Evolutionary conservation across 2,888 invertebrate species (phyloP).

Genomic region (Trisateles emortualis): DNA sequence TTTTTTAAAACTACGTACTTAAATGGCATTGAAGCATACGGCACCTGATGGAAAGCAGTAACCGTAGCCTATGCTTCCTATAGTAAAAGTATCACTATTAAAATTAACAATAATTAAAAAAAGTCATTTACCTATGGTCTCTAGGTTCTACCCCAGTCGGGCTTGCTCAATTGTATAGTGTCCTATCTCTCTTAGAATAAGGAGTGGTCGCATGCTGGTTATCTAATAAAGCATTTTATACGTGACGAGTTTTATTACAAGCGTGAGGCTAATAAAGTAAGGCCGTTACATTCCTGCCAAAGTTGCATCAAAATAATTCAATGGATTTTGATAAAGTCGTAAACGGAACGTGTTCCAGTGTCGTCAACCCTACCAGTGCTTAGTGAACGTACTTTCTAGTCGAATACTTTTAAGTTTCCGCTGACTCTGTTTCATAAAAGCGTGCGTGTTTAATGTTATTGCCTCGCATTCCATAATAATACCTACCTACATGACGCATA

Average conservation of each 20-base stretch:
- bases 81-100: too few species aligned
- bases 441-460: slow-evolving; percentile 13
- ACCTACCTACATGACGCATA: too few species aligned
- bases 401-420: slow-evolving; percentile 20
- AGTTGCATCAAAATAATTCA: slow-evolving; percentile 61
- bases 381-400: slow-evolving; percentile 14
- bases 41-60: too few species aligned
- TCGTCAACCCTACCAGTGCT: slow-evolving; percentile 21
- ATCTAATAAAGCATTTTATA: slow-evolving; percentile 45
- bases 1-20: too few species aligned
- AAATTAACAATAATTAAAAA: too few species aligned
- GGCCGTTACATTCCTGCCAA: slow-evolving; percentile 51
- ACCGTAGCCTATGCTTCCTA: too few species aligned
- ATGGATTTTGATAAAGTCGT: slow-evolving; percentile 55
- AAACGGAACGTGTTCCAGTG: slow-evolving; percentile 37
- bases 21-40: too few species aligned
- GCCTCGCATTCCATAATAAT: neutral
- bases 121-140: too few species aligned
- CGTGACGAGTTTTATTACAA: slow-evolving; percentile 52
- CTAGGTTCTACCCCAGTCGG: too few species aligned
- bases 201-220: slow-evolving; percentile 18
- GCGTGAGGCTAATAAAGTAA: slow-evolving; percentile 59
- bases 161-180: too few species aligned
- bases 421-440: slow-evolving; percentile 17
- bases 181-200: slow-evolving; percentile 6